These are phyloP conservation scores for Cydia pomonella DNA, from an alignment of 1,140 invertebrate species.

Conservation along the genomic window DNA sequence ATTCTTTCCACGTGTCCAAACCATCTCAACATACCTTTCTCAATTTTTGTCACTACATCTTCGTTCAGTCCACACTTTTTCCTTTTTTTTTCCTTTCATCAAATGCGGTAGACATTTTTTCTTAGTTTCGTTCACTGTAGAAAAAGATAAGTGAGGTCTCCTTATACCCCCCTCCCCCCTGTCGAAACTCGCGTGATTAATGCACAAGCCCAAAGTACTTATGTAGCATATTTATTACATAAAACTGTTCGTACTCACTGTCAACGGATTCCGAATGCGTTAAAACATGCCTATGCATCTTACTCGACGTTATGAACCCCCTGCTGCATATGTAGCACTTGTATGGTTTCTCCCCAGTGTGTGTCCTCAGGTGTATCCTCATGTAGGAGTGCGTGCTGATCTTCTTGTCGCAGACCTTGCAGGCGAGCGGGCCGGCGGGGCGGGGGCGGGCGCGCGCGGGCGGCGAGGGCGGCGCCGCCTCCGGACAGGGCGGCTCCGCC, in stretches of 20 bases:
- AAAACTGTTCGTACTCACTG: slow-evolving; percentile 41
- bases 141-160: too few species aligned
- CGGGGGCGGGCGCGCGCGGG: slow-evolving; percentile 6
- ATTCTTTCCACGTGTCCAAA: too few species aligned
- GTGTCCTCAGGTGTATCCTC: slow-evolving; percentile 77
- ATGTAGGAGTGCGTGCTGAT: slow-evolving; percentile 67
- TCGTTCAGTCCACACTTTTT: too few species aligned
- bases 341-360: slow-evolving; percentile 85
- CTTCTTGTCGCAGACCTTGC: slow-evolving; percentile 54
- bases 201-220: too few species aligned
- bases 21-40: too few species aligned
- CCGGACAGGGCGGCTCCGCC: slow-evolving; percentile 48
- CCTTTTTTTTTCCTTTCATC: too few species aligned
- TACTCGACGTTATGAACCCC: slow-evolving; percentile 85
- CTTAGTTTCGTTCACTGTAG: too few species aligned
- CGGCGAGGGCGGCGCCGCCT: slow-evolving; percentile 32
- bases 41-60: too few species aligned
- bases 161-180: too few species aligned
- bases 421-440: slow-evolving; percentile 37
- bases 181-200: too few species aligned
- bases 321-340: slow-evolving; percentile 86
- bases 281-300: slow-evolving; percentile 67
- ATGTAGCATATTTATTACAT: too few species aligned
- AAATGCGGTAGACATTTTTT: too few species aligned
- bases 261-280: slow-evolving; percentile 55